A percentile compares a stretch with the other conserved stretches of the same genome.
Conservation (phyloP, 2,113 vertebrate species). For the Lycocorax pyrrhopterus region DNA sequence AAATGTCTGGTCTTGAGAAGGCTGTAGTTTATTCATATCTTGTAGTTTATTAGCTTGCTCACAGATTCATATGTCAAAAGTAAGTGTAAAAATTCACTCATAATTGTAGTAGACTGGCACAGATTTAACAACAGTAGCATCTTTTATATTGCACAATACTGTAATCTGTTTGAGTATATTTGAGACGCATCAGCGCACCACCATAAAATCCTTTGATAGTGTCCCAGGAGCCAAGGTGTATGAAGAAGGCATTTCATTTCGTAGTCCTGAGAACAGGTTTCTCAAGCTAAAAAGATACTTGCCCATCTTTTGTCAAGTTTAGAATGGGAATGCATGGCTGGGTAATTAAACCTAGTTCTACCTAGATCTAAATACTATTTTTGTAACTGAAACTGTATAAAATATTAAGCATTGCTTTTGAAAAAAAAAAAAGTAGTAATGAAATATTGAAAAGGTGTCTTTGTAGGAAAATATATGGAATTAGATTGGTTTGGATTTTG, state of each 20-base stretch:
- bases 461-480: not conserved
- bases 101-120: slow-evolving; percentile 78
- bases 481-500: not conserved
- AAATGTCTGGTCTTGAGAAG: slow-evolving; percentile 45
- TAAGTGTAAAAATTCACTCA: slow-evolving; percentile 71
- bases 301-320: slow-evolving; percentile 47
- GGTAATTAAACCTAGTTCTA: not conserved
- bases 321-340: slow-evolving; percentile 7
- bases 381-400: not conserved
- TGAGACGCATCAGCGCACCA: slow-evolving; percentile 54
- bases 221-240: slow-evolving; percentile 54
- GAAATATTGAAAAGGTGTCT: not conserved
- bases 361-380: not conserved
- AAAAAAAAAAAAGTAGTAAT: not conserved
- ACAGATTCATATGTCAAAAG: slow-evolving; percentile 73
- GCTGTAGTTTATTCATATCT: slow-evolving; percentile 65
- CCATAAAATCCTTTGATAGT: slow-evolving; percentile 68
- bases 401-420: not conserved
- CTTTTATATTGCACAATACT: slow-evolving; percentile 68
- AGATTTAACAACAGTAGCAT: slow-evolving; percentile 58
- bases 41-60: slow-evolving; percentile 57
- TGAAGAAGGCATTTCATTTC: slow-evolving; percentile 68
- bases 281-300: slow-evolving; percentile 47
- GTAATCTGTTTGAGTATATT: slow-evolving; percentile 75
- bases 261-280: slow-evolving; percentile 54